Conservation (phyloP, 2,888 invertebrate species). For the Pseudococcus longispinus region DNA sequence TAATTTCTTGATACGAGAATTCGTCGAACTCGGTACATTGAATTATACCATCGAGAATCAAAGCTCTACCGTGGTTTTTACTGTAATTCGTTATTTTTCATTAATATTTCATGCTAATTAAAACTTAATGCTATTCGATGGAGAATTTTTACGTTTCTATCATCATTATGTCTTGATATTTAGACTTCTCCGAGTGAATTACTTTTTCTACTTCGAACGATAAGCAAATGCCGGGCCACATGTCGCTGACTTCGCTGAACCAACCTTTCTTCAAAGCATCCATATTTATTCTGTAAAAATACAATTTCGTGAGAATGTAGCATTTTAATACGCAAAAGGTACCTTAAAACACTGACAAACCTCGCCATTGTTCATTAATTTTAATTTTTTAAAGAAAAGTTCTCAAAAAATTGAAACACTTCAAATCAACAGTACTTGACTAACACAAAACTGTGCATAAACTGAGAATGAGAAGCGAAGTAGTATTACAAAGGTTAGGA, state of each 20-base stretch:
- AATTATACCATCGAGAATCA: constrained; percentile 94
- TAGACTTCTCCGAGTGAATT: constrained; percentile 78
- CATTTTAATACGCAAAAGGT: background rate
- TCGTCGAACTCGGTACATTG: constrained; percentile 97
- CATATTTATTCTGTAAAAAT: constrained; percentile 65
- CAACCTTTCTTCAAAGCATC: constrained; percentile 79
- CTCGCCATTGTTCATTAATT: constrained; percentile 13
- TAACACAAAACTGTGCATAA: background rate
- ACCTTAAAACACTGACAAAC: background rate
- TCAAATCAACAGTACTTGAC: background rate
- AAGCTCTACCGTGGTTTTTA: constrained; percentile 79
- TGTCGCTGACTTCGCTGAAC: constrained; percentile 87
- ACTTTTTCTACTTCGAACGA: constrained; percentile 84
- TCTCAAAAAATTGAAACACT: background rate
- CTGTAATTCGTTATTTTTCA: constrained; percentile 63
- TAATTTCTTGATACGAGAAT: constrained; percentile 98
- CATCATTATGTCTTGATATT: constrained; percentile 85
- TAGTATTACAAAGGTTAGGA: background rate
- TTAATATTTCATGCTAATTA: background rate
- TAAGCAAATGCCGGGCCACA: constrained; percentile 91
- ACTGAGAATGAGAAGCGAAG: background rate
- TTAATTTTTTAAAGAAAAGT: background rate
- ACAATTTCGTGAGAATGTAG: background rate
- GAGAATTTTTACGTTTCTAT: constrained; percentile 74
- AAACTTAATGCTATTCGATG: background rate